Evolutionary conservation across 2,797 vertebrate species (phyloP).

Genomic region (Schizopygopsis malacanthus): DNA sequence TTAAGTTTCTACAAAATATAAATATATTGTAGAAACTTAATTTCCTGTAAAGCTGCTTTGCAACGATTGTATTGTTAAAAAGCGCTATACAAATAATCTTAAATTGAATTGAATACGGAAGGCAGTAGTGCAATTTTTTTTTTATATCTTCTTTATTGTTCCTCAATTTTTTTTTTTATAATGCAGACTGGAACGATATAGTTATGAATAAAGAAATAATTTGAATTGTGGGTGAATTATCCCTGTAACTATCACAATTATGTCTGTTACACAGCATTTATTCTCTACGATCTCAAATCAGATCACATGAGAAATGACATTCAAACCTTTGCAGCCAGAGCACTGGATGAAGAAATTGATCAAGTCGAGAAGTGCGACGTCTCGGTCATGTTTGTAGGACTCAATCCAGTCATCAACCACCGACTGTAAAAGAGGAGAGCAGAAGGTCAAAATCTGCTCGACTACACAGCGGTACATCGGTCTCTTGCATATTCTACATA

Average conservation of each 20-base stretch:
- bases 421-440: constrained; percentile 77
- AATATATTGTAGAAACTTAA: too few species aligned
- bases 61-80: too few species aligned
- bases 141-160: background rate
- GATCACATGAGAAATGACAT: constrained; percentile 56
- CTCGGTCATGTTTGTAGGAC: constrained; percentile 97
- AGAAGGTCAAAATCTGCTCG: constrained; percentile 30
- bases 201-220: too few species aligned
- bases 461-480: constrained; percentile 26
- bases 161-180: background rate
- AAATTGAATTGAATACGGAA: background rate
- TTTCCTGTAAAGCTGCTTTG: too few species aligned
- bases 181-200: background rate
- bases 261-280: background rate
- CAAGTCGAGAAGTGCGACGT: constrained; percentile 96
- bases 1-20: too few species aligned
- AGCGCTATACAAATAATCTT: too few species aligned
- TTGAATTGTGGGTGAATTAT: too few species aligned
- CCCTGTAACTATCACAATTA: background rate
- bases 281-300: background rate
- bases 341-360: constrained; percentile 99
- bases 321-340: constrained; percentile 97
- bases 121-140: background rate
- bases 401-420: constrained; percentile 99
- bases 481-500: background rate